Base-by-base conservation (phyloP, 2,888 invertebrate species). In the Stenodera caucasica region DNA sequence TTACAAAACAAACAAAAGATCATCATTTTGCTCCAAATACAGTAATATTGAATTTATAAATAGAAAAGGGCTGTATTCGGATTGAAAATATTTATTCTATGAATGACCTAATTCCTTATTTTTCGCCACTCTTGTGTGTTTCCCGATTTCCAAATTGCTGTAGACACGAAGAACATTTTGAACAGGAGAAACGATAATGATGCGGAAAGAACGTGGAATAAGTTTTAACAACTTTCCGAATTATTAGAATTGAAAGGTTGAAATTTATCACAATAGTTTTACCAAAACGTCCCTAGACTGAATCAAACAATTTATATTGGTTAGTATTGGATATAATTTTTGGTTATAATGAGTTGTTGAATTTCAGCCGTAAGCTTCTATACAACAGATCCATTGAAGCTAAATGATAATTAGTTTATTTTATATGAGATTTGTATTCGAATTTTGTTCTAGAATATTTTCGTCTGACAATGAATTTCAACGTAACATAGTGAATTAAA, bases 171-270 rank as follows among this genome's bases (percentile, higher is more conserved):
- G 18, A 18, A 40, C 15, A 18, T 40, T 18, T 18, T 15, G 12
- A 45, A 45, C 12, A 12, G 45, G 4, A 45, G 9, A 40, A 40
- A 18, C 45, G 45, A 45, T 45, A 45, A 45, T 45, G 23, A 45
- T 45, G 45, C 45, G 23, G 23, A 45, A 45, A 45, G 21, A 21
- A 45, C 23, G 45, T 45, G 45, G 23, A 45, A 45, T 45, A 21
- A 21, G 45, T 45, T 45, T 21, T 45, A 45, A 45, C 12, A 45
- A 23, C 21, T 45, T 45, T 23, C 12, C 21, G 23, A 45, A 45
- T 45, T 45, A 18, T 45, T 23, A n/a, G n/a, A 23, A 23, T 23
- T 45, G 45, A 45, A 45, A 45, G 12, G 12, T 45, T 23, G 6
- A 12, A 21, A 23, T 45, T 45, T 45, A 45, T 45, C 12, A 40